Evolutionary conservation across 2,797 vertebrate species (phyloP), one percentile per base, ranked within the genome.

Genomic region (Arrhamphus sclerolepis): DNA sequence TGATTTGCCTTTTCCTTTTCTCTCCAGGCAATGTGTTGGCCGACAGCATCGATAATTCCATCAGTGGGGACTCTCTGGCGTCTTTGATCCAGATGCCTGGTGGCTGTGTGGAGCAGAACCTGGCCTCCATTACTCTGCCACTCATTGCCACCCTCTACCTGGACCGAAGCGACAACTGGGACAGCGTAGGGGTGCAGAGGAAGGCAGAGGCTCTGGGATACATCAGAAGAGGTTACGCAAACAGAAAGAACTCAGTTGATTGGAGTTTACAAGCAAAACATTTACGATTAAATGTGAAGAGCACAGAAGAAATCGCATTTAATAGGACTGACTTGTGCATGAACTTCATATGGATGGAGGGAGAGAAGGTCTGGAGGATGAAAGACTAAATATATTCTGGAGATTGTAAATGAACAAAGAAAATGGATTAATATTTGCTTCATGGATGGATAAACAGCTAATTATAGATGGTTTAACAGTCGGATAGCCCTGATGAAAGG

Each of bases 81-180:
- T 62, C 87, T 13, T 77, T 93, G 29, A 90, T 93, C 81, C 87
- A 16, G 43, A 92, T 93, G 92, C 92, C 92, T 0, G 91, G 93
- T 0, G 93, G 93, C 13, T 93, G 92, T 38, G 93, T 93, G 81
- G 92, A 94, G 79, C 92, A 94, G 83, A 93, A 93, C 87, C 31
- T 94, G 77, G 92, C 91, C 38, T 77, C 67, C 43, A 92, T 93
- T 19, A 90, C 88, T 0, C 65, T 92, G 50, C 91, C 92, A 0
- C 85, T 93, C 62, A 93, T 93, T 19, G 91, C 91, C 34, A 77
- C 87, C 0, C 84, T 87, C 19, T 93, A 94, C 67, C 85, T 94
- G 85, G 91, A 92, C 16, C 68, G 81, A 0, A 84, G 74, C 14
- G 6, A 46, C 7, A 50, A 66, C 72, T 94, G 93, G 93, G 87